Percentiles rank a stretch among this genome's conserved stretches.
Conservation (phyloP, 2,888 invertebrate genomes). For the Andrena bucephala region DNA sequence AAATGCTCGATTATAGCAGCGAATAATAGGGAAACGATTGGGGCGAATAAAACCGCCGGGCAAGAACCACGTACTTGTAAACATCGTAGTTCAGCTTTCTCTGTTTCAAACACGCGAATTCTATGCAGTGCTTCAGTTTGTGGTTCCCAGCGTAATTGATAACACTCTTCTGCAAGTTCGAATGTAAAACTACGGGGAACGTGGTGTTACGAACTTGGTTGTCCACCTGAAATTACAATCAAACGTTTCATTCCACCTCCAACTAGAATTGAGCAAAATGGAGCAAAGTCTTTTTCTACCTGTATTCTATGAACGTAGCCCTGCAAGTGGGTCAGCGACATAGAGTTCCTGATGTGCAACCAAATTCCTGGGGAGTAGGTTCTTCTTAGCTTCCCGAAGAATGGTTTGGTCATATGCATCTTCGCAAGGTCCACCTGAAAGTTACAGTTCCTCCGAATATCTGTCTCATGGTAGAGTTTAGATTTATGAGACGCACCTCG, state of each 20-base stretch:
- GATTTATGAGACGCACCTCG: slow-evolving; percentile 82
- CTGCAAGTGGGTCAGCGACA: slow-evolving; percentile 89
- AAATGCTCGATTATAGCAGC: not conserved
- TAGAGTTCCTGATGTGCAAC: slow-evolving; percentile 90
- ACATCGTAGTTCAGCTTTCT: slow-evolving; percentile 75
- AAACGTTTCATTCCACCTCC: slow-evolving; percentile 3
- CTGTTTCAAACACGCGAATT: slow-evolving; percentile 79
- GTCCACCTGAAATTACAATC: slow-evolving; percentile 88
- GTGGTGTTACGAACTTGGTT: slow-evolving; percentile 91
- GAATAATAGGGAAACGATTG: not conserved
- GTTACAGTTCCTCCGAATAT: slow-evolving; percentile 18
- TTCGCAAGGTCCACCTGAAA: slow-evolving; percentile 91
- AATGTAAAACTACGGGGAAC: slow-evolving; percentile 89
- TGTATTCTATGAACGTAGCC: slow-evolving; percentile 89
- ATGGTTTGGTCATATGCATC: slow-evolving; percentile 95
- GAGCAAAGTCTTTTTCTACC: slow-evolving; percentile 78
- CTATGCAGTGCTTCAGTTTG: slow-evolving; percentile 79
- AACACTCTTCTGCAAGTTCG: slow-evolving; percentile 85
- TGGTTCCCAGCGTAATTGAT: slow-evolving; percentile 74
- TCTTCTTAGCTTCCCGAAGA: slow-evolving; percentile 91
- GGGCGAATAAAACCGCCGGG: not conserved
- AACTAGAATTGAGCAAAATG: not conserved
- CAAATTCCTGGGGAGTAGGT: slow-evolving; percentile 91
- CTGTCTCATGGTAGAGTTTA: not conserved
- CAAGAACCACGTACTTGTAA: slow-evolving; percentile 74